Base-by-base conservation (phyloP, 2,113 vertebrate species). In the Ranitomeya variabilis region DNA sequence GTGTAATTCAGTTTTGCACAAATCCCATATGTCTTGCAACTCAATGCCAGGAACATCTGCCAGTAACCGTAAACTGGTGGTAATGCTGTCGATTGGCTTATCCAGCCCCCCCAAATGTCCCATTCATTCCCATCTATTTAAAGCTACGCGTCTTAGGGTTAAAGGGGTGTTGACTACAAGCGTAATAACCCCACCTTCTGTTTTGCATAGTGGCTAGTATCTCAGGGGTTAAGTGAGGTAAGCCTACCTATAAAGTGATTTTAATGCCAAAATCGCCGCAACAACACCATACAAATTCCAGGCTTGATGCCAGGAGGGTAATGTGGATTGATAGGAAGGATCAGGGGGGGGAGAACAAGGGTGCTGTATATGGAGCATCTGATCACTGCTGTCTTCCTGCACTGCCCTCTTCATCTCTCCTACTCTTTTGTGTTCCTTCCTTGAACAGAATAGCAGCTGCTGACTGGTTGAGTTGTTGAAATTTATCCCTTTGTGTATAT, bases 401-500 rank as follows among this genome's bases (percentile, higher is more conserved):
- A 89, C 92, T 80, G 82, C 79, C 89, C 59, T 66, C 84, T 52
- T 82, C 67, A 69, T 83, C 19, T 84, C 69, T 89, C 82, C 76
- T 69, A 81, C 81, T 85, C 88, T 96, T 97, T 95, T 96, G 96
- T 87, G 94, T 92, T 89, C 95, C 95, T 96, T 94, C 96, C 96
- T 96, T 94, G 78, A 91, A 91, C 94, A 95, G 93, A 90, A 94
- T 90, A 91, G 95, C 96, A 94, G 96, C 95, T 94, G 96, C 96
- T 88, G 96, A 91, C 90, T 94, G 91, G 95, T 95, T 92, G 96
- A 95, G 95, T 96, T 96, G 96, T 94, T 95, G 96, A 96, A 97
- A 97, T 97, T 94, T 96, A 96, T 97, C 96, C 97, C 97, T 99
- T 99, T 99, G 98, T 99, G 97, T 98, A 97, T 97, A 98, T 98